phyloP scores from a whole-genome alignment of 2,888 invertebrate species.

The Nymphalis c-album region DNA sequence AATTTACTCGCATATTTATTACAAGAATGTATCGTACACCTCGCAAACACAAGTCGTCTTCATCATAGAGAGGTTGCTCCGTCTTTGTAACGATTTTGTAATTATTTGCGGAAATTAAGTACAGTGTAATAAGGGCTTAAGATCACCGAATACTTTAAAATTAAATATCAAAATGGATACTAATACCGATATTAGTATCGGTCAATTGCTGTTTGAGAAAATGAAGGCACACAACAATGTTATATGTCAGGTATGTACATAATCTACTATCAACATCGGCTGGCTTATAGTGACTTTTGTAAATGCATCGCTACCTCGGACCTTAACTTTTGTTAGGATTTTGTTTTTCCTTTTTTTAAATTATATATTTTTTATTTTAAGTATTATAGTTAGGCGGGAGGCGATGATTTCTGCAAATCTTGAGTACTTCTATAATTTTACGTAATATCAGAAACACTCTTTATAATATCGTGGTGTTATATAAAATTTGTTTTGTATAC shows the following conservation, averaged over 20 bases:
- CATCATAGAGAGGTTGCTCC: neutral
- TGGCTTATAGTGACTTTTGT: no score
- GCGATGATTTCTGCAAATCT: no score
- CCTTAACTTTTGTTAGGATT: no score
- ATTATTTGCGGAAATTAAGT: neutral
- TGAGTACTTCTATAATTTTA: no score
- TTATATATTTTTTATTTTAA: no score
- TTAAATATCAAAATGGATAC: slow-evolving; percentile 11
- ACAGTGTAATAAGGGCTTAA: neutral
- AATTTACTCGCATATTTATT: slow-evolving; percentile 1
- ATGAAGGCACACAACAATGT: slow-evolving; percentile 40
- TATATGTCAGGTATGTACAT: slow-evolving; percentile 35
- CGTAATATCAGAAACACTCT: no score
- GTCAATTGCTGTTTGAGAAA: slow-evolving; percentile 50
- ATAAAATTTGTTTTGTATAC: no score
- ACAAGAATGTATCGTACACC: neutral
- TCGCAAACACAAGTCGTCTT: neutral
- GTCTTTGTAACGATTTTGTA: neutral
- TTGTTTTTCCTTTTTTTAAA: no score
- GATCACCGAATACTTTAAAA: neutral
- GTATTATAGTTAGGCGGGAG: no score
- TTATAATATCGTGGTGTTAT: no score
- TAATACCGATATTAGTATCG: slow-evolving; percentile 47
- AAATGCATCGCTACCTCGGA: no score
- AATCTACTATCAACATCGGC: no score